phyloP scores from a whole-genome alignment of 23 tunicate species.

The Diplosoma virens region DNA sequence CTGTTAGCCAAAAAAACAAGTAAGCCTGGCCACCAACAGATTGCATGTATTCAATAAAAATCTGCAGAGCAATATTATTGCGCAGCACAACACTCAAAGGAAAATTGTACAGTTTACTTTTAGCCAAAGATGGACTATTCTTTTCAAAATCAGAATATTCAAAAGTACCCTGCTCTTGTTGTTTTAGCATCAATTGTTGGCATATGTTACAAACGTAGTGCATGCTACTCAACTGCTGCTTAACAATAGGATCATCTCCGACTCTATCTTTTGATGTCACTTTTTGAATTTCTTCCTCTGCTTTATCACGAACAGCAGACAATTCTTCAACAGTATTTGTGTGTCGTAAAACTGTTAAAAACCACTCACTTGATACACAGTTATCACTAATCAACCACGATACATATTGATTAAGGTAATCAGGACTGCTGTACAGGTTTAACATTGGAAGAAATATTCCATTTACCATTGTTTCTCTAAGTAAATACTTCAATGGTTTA shows the following conservation, averaged over 20 bases:
- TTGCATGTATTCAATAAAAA: constrained; percentile 93
- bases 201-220: constrained; percentile 67
- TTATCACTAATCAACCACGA: constrained; percentile 89
- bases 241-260: constrained; percentile 76
- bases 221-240: constrained; percentile 89
- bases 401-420: constrained; percentile 87
- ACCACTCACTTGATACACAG: constrained; percentile 84
- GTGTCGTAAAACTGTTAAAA: constrained; percentile 64
- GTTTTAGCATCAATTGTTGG: constrained; percentile 51
- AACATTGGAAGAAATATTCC: constrained; percentile 77
- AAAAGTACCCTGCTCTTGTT: constrained; percentile 44
- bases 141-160: constrained; percentile 10
- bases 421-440: constrained; percentile 78
- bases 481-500: constrained; percentile 63
- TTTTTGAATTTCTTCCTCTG: constrained; percentile 75
- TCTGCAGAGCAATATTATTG: constrained; percentile 85
- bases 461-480: constrained; percentile 75
- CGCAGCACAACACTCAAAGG: constrained; percentile 73
- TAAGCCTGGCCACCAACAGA: constrained; percentile 89
- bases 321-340: constrained; percentile 60
- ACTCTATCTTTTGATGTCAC: constrained; percentile 75
- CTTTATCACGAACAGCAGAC: constrained; percentile 62
- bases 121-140: not conserved
- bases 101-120: constrained; percentile 64
- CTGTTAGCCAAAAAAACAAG: constrained; percentile 90